phyloP scores from a whole-genome alignment of 2,113 vertebrate species.

The Nansenia antarctica region DNA sequence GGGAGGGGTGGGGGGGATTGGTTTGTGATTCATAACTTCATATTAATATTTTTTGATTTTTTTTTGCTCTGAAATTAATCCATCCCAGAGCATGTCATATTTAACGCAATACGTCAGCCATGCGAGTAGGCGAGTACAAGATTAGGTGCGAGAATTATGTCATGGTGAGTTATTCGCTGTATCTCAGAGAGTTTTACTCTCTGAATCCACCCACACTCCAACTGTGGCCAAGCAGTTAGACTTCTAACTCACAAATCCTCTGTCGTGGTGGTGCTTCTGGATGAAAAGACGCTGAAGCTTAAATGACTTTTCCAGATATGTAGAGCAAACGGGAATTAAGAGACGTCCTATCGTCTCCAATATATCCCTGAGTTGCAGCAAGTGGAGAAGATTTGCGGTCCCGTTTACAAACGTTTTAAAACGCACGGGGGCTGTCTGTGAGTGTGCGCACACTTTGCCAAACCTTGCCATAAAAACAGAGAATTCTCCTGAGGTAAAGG shows the following conservation, averaged over 20 bases:
- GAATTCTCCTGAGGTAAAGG: conserved; percentile 31
- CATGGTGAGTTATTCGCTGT: neutral
- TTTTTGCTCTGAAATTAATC: too few relatives aligned
- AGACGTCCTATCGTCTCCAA: conserved; percentile 27
- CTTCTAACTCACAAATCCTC: conserved; percentile 42
- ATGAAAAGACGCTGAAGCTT: conserved; percentile 22
- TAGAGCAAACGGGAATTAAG: conserved; percentile 43
- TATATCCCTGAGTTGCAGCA: conserved; percentile 36
- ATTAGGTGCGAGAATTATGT: conserved; percentile 30
- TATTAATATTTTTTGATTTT: too few relatives aligned
- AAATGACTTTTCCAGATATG: conserved; percentile 60
- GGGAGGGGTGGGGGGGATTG: too few relatives aligned
- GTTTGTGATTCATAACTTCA: too few relatives aligned
- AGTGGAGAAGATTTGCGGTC: conserved; percentile 41
- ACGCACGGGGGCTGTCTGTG: conserved; percentile 27
- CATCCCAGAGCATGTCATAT: too few relatives aligned
- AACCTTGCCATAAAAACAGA: conserved; percentile 17
- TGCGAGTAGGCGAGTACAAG: neutral
- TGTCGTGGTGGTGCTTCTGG: conserved; percentile 1
- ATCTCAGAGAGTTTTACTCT: conserved; percentile 22
- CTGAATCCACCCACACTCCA: neutral
- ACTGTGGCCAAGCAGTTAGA: conserved; percentile 23
- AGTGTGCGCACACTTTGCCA: conserved; percentile 28
- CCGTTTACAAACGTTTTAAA: conserved; percentile 41
- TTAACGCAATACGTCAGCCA: too few relatives aligned